A percentile compares a stretch with the other conserved stretches of the same genome.
Conservation (phyloP, 2,888 invertebrate species). For the Frankliniella fusca region DNA sequence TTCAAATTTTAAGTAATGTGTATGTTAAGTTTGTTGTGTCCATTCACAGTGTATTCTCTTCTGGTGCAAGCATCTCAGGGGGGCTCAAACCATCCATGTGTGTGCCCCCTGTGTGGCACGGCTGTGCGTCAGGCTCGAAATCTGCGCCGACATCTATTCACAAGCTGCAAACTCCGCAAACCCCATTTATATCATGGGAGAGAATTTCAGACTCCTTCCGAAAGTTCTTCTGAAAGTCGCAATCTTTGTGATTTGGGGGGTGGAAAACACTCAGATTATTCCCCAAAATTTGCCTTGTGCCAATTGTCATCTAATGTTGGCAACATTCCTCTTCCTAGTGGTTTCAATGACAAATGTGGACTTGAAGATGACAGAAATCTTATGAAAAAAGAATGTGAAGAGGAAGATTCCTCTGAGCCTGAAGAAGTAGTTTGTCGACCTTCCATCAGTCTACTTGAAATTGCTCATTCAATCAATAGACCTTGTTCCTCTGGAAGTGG, state of each 20-base stretch:
- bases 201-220: neutral
- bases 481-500: neutral
- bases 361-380: neutral
- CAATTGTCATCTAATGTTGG: neutral
- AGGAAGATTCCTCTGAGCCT: neutral
- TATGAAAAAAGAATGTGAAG: neutral
- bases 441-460: neutral
- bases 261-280: neutral
- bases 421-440: slow-evolving; percentile 4
- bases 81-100: slow-evolving; percentile 60
- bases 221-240: neutral
- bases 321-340: neutral
- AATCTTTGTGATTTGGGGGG: neutral
- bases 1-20: neutral
- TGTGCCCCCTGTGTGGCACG: slow-evolving; percentile 58
- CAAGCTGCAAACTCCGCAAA: slow-evolving; percentile 48
- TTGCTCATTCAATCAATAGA: neutral
- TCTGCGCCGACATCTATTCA: slow-evolving; percentile 54
- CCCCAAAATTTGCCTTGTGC: neutral
- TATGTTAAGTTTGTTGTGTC: slow-evolving; percentile 1
- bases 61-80: slow-evolving; percentile 47
- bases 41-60: slow-evolving; percentile 6
- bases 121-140: slow-evolving; percentile 58
- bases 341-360: no score
- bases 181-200: neutral